Conservation (phyloP, 2,797 vertebrate species). For the Myotis vivesi region DNA sequence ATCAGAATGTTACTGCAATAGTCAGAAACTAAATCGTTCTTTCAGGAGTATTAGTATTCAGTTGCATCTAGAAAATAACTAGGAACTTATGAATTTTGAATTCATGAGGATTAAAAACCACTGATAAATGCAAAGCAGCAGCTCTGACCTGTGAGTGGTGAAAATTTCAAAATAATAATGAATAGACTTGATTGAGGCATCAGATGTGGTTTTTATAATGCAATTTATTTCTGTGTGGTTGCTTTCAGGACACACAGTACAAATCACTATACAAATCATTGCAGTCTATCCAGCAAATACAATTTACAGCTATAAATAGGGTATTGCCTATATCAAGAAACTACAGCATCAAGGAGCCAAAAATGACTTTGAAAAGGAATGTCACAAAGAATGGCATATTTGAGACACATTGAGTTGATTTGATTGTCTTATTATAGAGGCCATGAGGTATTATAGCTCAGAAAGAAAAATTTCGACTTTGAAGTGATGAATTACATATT, state of each 20-base stretch:
- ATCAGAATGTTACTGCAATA: not conserved
- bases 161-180: conserved; percentile 45
- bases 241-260: conserved; percentile 44
- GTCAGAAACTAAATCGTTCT: not conserved
- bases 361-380: conserved; percentile 57
- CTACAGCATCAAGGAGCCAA: not conserved
- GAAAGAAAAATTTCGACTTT: conserved; percentile 41
- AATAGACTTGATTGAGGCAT: conserved; percentile 53
- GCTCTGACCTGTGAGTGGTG: conserved; percentile 11
- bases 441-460: conserved; percentile 40
- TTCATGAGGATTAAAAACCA: not conserved
- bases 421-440: conserved; percentile 51
- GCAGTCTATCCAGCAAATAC: conserved; percentile 53
- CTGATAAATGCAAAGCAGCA: not conserved
- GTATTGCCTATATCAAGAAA: conserved; percentile 50
- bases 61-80: conserved; percentile 13
- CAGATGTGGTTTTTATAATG: conserved; percentile 46
- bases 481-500: conserved; percentile 49
- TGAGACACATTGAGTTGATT: conserved; percentile 44
- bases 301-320: conserved; percentile 52
- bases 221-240: conserved; percentile 56
- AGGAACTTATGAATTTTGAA: conserved; percentile 26
- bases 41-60: conserved; percentile 32
- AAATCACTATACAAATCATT: conserved; percentile 54
- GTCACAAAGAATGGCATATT: not conserved